Evolutionary conservation across 2,888 invertebrate genomes (phyloP).

Genomic region (Crematogaster levior): DNA sequence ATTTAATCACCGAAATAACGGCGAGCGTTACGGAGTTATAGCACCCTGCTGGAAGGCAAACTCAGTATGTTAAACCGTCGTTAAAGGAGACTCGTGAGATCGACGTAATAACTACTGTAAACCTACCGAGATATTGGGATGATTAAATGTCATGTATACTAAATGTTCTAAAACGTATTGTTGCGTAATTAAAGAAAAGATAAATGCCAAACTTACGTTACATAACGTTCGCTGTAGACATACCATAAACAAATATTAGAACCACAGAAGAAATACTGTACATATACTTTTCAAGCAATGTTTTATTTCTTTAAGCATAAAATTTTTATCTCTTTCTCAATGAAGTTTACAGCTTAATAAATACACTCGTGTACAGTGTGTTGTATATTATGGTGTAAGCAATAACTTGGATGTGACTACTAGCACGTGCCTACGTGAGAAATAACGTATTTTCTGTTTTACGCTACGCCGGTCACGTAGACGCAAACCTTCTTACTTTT

Average conservation of each 20-base stretch:
- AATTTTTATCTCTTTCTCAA: neutral
- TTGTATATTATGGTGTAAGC: neutral
- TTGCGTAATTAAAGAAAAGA: neutral
- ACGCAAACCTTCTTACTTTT: neutral
- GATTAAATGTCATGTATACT: neutral
- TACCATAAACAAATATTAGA: too few species aligned
- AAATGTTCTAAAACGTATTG: neutral
- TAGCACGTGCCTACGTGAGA: neutral
- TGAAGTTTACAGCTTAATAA: conserved; percentile 15
- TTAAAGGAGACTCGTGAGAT: conserved; percentile 9
- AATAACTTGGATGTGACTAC: neutral
- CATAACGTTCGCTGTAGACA: neutral
- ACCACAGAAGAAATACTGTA: neutral
- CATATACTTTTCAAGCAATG: neutral
- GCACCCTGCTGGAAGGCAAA: neutral
- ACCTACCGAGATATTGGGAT: neutral
- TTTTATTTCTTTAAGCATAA: neutral
- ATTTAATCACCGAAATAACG: conserved; percentile 45
- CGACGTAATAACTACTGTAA: neutral
- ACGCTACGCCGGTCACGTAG: neutral
- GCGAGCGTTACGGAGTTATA: neutral
- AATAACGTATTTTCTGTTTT: conserved; percentile 10
- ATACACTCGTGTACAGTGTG: neutral
- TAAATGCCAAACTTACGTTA: neutral
- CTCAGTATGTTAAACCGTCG: conserved; percentile 4